Evolutionary conservation across 1,140 invertebrate species (phyloP), one percentile per base, ranked within the genome.

Genomic region (Holcopasites calliopsidis): DNA sequence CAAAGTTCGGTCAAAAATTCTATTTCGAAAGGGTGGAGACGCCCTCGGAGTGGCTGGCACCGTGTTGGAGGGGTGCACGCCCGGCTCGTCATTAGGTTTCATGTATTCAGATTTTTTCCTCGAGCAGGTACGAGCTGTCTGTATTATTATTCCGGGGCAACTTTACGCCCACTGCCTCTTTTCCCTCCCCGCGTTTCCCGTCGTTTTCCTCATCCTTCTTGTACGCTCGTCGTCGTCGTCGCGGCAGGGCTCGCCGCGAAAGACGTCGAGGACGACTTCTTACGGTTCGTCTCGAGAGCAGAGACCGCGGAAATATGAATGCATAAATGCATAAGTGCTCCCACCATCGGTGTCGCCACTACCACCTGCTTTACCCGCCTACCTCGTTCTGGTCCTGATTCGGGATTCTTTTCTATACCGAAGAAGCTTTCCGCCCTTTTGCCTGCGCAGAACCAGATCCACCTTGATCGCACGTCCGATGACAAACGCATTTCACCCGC

Each of bases 131-230:
- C 86, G 84, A 77, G 84, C 84, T 86, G 84, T 88, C 87, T 86
- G 88, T 91, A 91, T 92, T 92, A 92, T 92, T 92, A 92, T 92
- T 92, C 91, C 88, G 85, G 86, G 87, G 88, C 88, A 90, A 91
- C 88, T 91, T 90, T 89, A 83, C 88, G 83, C 88, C 86, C 87
- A 88, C 83, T 82, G 77, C 66, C 58, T 62, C 66, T 66, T 44
- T 62, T 58, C 74, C 61, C 79, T 70, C 64, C 50, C 47, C 21
- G 50, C 52, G 47, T 78, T 74, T 68, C 44, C 54, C 38, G 77
- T 60, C 71, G 71, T 77, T 79, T 78, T 44, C 61, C 47, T 55
- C 71, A 76, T 60, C 49, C 75, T 68, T 69, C 69, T 58, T 66
- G 26, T 38, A 47, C 61, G 55, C 73, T 50, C 77, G 28, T 75